A percentile compares a stretch with the other conserved stretches of the same genome.
Evolutionary conservation across 2,797 vertebrate genomes (phyloP).

Genomic region (Notolabrus celidotus): DNA sequence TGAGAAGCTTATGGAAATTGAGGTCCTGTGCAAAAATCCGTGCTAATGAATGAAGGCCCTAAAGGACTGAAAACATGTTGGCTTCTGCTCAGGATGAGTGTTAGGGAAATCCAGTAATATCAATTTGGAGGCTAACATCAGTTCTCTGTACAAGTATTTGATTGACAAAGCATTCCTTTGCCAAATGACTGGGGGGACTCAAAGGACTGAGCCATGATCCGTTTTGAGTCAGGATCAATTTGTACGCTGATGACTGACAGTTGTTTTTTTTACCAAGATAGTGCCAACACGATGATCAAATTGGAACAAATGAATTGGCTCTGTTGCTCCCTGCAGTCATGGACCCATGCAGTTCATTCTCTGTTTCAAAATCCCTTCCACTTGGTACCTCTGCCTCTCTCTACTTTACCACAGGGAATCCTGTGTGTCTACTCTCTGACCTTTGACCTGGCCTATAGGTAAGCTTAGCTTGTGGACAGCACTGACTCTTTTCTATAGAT

Average conservation of each 20-base stretch:
- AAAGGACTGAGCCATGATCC: too few species aligned
- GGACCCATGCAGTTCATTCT: constrained; percentile 13
- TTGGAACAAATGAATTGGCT: constrained; percentile 15
- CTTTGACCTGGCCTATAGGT: constrained; percentile 80
- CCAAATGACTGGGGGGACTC: background rate
- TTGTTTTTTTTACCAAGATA: too few species aligned
- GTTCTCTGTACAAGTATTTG: too few species aligned
- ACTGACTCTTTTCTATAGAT: constrained; percentile 73
- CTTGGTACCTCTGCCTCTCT: constrained; percentile 56
- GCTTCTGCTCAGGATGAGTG: too few species aligned
- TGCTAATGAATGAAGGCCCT: too few species aligned
- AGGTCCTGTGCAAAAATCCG: too few species aligned
- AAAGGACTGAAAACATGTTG: too few species aligned
- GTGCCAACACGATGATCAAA: background rate
- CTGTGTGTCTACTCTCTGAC: constrained; percentile 74
- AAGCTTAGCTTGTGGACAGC: constrained; percentile 77
- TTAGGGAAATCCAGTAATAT: too few species aligned
- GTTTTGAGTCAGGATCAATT: background rate
- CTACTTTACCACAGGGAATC: constrained; percentile 68
- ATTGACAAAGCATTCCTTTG: too few species aligned
- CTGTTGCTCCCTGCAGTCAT: constrained; percentile 9
- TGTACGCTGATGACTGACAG: constrained; percentile 1
- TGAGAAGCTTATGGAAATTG: too few species aligned
- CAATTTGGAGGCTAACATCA: too few species aligned
- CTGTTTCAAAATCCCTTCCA: constrained; percentile 18